These are phyloP conservation scores for Eupithecia inturbata DNA, from an alignment of 2,888 invertebrate genomes.

Conservation along the genomic window DNA sequence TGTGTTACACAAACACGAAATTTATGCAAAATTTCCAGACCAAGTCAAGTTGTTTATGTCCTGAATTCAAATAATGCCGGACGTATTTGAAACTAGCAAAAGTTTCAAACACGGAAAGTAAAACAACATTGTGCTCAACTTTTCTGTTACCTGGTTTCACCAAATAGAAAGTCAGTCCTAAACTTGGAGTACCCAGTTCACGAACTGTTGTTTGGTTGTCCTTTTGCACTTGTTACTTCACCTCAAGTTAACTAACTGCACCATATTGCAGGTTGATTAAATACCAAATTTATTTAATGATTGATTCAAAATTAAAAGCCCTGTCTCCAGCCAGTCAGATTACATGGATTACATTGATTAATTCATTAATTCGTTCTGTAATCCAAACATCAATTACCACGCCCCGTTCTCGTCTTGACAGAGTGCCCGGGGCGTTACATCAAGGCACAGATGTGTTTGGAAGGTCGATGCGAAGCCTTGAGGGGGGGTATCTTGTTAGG, in stretches of 20 bases:
- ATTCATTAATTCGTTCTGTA: too few relatives aligned
- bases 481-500: too few relatives aligned
- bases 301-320: background rate
- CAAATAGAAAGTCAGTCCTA: background rate
- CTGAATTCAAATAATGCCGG: background rate
- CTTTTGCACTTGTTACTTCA: background rate
- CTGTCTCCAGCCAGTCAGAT: conserved; percentile 17
- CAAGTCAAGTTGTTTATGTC: background rate
- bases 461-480: too few relatives aligned
- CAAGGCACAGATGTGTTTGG: conserved; percentile 5
- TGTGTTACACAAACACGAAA: background rate
- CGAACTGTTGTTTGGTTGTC: background rate
- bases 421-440: conserved; percentile 2
- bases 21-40: background rate
- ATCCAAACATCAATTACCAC: conserved; percentile 30
- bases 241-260: background rate
- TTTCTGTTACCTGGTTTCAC: background rate
- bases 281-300: background rate
- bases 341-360: conserved; percentile 27
- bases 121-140: background rate
- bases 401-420: conserved; percentile 27
- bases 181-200: background rate
- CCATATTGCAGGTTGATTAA: background rate
- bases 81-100: background rate
- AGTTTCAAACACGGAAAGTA: background rate